A percentile compares a stretch with the other conserved stretches of the same genome.
phyloP scores from a whole-genome alignment of 2,888 invertebrate species.

The Magallana nippona region DNA sequence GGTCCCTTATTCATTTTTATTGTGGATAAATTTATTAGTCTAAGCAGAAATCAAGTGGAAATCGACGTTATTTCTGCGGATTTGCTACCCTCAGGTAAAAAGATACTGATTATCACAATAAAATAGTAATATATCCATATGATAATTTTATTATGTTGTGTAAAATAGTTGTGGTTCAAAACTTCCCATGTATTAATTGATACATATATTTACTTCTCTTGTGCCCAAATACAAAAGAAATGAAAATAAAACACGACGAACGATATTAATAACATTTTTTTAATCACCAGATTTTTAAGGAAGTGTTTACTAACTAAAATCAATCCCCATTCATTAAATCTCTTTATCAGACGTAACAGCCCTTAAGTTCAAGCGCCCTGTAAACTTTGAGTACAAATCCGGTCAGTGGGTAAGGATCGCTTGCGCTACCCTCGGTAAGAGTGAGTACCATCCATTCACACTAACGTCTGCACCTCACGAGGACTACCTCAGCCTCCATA shows the following conservation, averaged over 20 bases:
- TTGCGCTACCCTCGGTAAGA: conserved; percentile 82
- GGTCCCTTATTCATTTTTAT: conserved; percentile 83
- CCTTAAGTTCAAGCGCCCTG: conserved; percentile 83
- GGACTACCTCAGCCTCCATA: conserved; percentile 82
- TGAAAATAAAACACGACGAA: not conserved
- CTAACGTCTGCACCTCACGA: conserved; percentile 85
- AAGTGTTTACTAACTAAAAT: not conserved
- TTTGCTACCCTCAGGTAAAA: conserved; percentile 83
- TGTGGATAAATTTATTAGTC: conserved; percentile 83
- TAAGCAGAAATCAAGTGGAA: conserved; percentile 83
- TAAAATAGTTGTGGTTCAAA: too few species aligned
- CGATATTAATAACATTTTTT: too few species aligned
- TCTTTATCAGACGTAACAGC: conserved; percentile 82
- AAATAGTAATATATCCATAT: too few species aligned
- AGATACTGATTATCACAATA: not conserved
- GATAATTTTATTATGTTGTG: too few species aligned
- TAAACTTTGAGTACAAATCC: conserved; percentile 84
- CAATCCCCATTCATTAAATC: not conserved
- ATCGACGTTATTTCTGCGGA: conserved; percentile 83
- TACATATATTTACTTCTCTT: too few species aligned
- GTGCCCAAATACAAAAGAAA: not conserved
- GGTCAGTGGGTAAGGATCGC: conserved; percentile 85
- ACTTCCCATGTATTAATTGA: not conserved
- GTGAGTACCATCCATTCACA: conserved; percentile 85
- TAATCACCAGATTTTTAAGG: too few species aligned